Evolutionary conservation across 1,140 invertebrate species (phyloP).

Genomic region (Xylocopa sonorina): DNA sequence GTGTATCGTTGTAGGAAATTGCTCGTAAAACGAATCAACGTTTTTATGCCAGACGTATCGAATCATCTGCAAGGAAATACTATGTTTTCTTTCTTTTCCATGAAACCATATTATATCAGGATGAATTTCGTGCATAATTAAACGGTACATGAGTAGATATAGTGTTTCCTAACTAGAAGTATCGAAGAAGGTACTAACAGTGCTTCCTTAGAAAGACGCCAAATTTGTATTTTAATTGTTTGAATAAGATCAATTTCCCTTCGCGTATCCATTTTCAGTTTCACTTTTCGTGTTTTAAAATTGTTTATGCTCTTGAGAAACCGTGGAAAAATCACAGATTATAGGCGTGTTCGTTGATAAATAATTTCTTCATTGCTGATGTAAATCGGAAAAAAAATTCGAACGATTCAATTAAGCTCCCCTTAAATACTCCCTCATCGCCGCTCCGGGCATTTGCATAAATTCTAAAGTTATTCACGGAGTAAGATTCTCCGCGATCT

Average conservation of each 20-base stretch:
- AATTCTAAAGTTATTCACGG: no score
- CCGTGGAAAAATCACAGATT: no score
- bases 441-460: no score
- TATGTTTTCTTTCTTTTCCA: background rate
- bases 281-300: no score
- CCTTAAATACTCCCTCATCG: no score
- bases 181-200: no score
- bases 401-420: no score
- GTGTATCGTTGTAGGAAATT: constrained; percentile 15
- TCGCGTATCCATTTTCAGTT: background rate
- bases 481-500: background rate
- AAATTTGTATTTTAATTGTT: no score
- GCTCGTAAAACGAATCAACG: background rate
- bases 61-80: constrained; percentile 17
- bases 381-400: no score
- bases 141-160: background rate
- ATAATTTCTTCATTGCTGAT: no score
- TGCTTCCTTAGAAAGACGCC: background rate
- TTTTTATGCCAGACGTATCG: background rate
- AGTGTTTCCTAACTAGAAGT: background rate
- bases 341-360: no score
- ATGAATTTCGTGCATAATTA: constrained; percentile 17
- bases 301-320: no score
- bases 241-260: background rate
- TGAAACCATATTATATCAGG: constrained; percentile 18